Conservation (phyloP, 2,888 invertebrate species). For the Drosophila emarginata region DNA sequence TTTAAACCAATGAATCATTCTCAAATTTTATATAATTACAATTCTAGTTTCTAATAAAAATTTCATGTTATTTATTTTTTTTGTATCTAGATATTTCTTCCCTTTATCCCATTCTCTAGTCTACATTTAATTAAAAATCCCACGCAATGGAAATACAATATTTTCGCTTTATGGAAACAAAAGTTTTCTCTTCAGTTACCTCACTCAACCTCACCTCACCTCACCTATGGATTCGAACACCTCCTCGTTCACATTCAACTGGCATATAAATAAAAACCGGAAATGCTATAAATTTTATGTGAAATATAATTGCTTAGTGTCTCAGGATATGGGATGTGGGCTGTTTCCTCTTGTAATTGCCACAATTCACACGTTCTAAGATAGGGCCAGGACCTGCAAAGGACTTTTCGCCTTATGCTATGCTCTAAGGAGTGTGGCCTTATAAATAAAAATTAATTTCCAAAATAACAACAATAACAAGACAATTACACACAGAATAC, state of each 20-base stretch:
- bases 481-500: conserved; percentile 70
- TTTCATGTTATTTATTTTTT: neutral
- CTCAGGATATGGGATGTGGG: conserved; percentile 44
- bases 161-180: conserved; percentile 29
- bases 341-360: conserved; percentile 50
- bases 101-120: neutral
- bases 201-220: neutral
- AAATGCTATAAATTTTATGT: conserved; percentile 78
- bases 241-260: conserved; percentile 44
- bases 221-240: conserved; percentile 9
- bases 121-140: conserved; percentile 68
- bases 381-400: conserved; percentile 18
- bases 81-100: neutral
- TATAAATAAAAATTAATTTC: conserved; percentile 70
- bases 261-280: conserved; percentile 75
- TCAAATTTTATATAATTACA: no score
- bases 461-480: conserved; percentile 54
- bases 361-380: conserved; percentile 51
- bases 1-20: no score
- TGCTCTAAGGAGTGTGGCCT: conserved; percentile 26
- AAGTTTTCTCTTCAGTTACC: conserved; percentile 27
- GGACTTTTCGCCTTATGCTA: neutral
- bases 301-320: conserved; percentile 79
- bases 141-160: conserved; percentile 29
- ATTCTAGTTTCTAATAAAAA: no score